Base-by-base conservation (phyloP, 2,113 vertebrate species). In the Panurus biarmicus region DNA sequence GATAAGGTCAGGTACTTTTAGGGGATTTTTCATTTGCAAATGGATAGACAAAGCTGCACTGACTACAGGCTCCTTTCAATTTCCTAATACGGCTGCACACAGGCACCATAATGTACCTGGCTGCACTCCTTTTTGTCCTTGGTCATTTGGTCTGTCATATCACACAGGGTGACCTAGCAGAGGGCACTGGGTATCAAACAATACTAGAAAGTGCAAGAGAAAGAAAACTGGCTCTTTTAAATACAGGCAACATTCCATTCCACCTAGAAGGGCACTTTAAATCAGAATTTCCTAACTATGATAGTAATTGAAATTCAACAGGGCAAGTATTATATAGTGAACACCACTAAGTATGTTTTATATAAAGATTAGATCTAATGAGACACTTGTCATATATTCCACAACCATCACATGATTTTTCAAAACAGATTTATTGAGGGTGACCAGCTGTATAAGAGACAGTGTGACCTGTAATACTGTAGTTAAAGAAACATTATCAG, bases 371-470 rank as follows among this genome's bases (percentile, higher is more conserved):
- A 89, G 58, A 83, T 91, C 77, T 58, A 87, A 70, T 66, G 82
- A 79, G 91, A 91, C 93, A 93, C 77, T 93, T 91, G 77, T 91
- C 78, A 85, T 85, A 89, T 87, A 95, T 87, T 96, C 62, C 58
- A 54, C 85, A 84, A 95, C 66, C 87, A 82, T 40, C 88, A 92
- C 85, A 65, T 33, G 62, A 92, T 79, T 91, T 95, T 94, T 87
- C 58, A 85, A 89, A 95, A 76, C 71, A 89, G 84, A 92, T 92
- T 94, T 91, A 94, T 66, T 85, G 74, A 92, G 81, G 87, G 77
- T 91, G 87, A 66, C 85, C 81, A 87, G 66, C 62, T 85, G 35
- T 66, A 58, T 62, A 73, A 91, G 69, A 89, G 45, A 79, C 47
- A 51, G 61, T 58, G 76, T 66, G 81, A 91, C 62, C 85, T 87